Evolutionary conservation across 1,140 invertebrate species (phyloP), one percentile per base, ranked within the genome.

Genomic region (Procambarus virginalis): DNA sequence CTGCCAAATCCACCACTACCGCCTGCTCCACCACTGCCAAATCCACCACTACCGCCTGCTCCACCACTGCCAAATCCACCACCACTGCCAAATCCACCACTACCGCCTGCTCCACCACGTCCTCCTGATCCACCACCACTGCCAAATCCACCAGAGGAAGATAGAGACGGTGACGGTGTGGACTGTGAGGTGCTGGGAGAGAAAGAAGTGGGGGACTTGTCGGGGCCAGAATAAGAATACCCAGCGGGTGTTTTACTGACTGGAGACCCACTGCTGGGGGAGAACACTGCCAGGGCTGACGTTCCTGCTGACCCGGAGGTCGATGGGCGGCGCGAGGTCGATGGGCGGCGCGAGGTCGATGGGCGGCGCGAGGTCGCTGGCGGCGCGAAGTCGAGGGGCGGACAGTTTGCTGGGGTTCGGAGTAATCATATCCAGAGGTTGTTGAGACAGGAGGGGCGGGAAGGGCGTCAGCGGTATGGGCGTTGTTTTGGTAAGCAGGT

Each of bases 401-500:
- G 46, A 58, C 45, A 3, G 84, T 20, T 4, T 73, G 89, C 2
- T 46, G 34, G 1, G 90, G 79, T 2, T 17, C 6, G 6, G 58
- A 20, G 46, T 80, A 68, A 76, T 73, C 68, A 55, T 84, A 80
- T 22, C 60, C 79, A 48, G 73, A 58, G 73, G 73, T 85, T 46
- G 83, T 51, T 14, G 83, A 20, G 2, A 46, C 73, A 14, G 84
- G n/a, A 1, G 84, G n/a, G 14, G 73, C n/a, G 3, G 85, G 85
- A 20, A 80, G 55, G 2, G 77, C 9, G 34, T 45, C 77, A 48
- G 85, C 78, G 4, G 77, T 51, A 3, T 76, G 85, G 12, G 85
- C 85, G 48, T 34, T 86, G 58, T 86, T 79, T n/a, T 64, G 45
- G 49, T 86, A 86, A 49, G 73, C 85, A 79, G 77, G 75, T 8